Evolutionary conservation across 2,113 vertebrate genomes (phyloP), one percentile per base, ranked within the genome.

Genomic region (Oreochromis aureus): DNA sequence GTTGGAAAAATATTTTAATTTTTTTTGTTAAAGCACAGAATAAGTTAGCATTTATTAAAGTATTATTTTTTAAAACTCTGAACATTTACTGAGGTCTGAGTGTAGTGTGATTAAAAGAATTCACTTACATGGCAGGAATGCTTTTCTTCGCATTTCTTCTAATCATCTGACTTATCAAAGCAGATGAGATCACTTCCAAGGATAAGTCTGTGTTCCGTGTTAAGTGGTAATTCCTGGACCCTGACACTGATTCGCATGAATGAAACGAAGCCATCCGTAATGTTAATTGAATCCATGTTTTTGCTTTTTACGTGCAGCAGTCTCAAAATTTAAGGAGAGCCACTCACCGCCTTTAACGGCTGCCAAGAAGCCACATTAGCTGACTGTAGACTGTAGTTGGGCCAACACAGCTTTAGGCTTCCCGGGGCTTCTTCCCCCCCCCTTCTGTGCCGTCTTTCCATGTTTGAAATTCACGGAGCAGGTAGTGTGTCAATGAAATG

Each of bases 381-480:
- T 18, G 54, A 46, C 59, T 51, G 30, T 19, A 81, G 61, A 36
- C 55, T 39, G 58, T 3, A 32, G 46, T 59, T 51, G n/a, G 53
- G 51, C 80, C 46, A 59, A 58, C 84, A 48, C 56, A 55, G 69
- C 73, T 80, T 58, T 6, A 51, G 44, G 48, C 82, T 53, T 44
- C 55, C 39, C 6, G 1, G 36, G 69, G 13, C 73, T 78, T 34
- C 63, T 63, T 24, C 1, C 5, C 19, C 18, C 15, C 44, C 9
- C 27, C 44, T 48, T n/a, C 76, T 69, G 61, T 54, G 59, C 53
- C 1, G 10, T 51, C 80, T 46, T 81, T 82, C 76, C 81, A 82
- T 89, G 61, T 80, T 78, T 78, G 61, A 83, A 56, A 86, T 56
- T 82, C 87, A 82, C 58, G 36, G 24, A 86, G 79, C 54, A 66